phyloP scores from a whole-genome alignment of 2,113 vertebrate genomes.

The Tetraodon nigroviridis region DNA sequence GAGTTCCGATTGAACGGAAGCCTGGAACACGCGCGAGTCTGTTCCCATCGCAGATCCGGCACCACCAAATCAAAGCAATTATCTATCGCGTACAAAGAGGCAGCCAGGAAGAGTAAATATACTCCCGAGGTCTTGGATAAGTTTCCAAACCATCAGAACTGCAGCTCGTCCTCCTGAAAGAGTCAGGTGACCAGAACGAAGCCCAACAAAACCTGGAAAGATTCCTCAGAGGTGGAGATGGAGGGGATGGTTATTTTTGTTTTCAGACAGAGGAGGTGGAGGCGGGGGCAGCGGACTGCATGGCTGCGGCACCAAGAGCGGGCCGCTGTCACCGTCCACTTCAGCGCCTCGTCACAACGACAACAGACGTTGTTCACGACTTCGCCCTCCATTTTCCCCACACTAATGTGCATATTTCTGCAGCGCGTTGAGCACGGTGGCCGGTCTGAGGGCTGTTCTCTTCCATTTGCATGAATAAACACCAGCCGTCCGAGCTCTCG shows the following conservation, averaged over 20 bases:
- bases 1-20: conserved; percentile 59
- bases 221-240: conserved; percentile 42
- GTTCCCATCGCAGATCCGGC: conserved; percentile 12
- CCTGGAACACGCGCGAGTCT: conserved; percentile 15
- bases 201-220: conserved; percentile 5
- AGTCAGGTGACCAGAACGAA: conserved; percentile 33
- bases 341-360: conserved; percentile 25
- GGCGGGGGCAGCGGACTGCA: conserved; percentile 12
- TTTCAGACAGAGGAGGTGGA: conserved; percentile 33
- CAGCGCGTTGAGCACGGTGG: too few species aligned
- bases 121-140: neutral
- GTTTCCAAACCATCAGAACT: conserved; percentile 7
- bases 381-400: conserved; percentile 22
- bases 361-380: conserved; percentile 41
- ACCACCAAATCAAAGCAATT: too few species aligned
- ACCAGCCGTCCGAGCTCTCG: too few species aligned
- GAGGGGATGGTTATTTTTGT: too few species aligned
- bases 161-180: conserved; percentile 26
- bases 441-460: too few species aligned
- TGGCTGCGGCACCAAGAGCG: conserved; percentile 10
- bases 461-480: too few species aligned
- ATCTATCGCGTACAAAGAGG: too few species aligned
- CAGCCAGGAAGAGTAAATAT: neutral
- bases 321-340: conserved; percentile 14
- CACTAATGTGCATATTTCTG: neutral